These are phyloP conservation scores for Gymnodraco acuticeps DNA, from an alignment of 2,797 vertebrate genomes.

Conservation along the genomic window DNA sequence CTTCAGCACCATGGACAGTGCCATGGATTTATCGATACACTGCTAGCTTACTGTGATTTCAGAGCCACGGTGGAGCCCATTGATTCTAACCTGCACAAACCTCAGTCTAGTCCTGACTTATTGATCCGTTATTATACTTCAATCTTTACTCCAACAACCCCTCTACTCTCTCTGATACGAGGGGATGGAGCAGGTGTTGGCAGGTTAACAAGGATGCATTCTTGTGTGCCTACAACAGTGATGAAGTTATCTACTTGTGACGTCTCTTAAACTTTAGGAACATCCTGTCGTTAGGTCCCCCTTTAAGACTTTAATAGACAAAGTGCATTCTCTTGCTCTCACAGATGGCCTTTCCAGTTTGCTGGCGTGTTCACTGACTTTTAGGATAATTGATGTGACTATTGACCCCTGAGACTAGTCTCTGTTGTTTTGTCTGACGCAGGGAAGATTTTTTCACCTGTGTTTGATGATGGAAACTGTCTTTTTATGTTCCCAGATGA, in stretches of 20 bases:
- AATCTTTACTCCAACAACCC: no score
- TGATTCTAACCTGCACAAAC: no score
- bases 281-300: constrained; percentile 7
- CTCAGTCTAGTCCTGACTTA: no score
- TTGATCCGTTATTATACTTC: no score
- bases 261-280: constrained; percentile 4
- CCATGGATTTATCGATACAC: no score
- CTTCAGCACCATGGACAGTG: no score
- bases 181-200: no score
- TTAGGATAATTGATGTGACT: constrained; percentile 57
- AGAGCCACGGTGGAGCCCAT: no score
- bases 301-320: constrained; percentile 30
- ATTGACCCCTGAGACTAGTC: constrained; percentile 50
- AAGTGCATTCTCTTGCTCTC: constrained; percentile 67
- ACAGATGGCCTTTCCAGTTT: constrained; percentile 65
- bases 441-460: background rate
- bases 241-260: background rate
- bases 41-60: no score
- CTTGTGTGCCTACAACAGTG: no score
- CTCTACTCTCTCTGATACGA: no score
- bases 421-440: constrained; percentile 34
- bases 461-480: constrained; percentile 7
- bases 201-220: no score
- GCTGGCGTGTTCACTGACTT: constrained; percentile 55
- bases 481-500: constrained; percentile 28